phyloP scores from a whole-genome alignment of 2,113 vertebrate genomes.

The Pantherophis guttatus region DNA sequence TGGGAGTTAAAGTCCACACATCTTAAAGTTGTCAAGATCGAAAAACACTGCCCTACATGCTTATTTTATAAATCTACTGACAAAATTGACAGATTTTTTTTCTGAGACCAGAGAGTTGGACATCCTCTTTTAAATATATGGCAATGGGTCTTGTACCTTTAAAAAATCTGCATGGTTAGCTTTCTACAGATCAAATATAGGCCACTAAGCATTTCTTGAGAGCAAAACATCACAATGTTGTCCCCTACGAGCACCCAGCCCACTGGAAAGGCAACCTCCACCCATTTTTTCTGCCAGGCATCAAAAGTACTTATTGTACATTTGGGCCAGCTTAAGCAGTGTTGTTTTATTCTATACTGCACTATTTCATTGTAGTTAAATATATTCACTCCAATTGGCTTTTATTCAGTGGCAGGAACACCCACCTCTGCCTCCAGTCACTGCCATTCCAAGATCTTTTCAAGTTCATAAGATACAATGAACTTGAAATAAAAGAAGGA shows the following conservation, averaged over 20 bases:
- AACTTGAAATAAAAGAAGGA: not conserved
- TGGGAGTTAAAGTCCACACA: not conserved
- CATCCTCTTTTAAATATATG: not conserved
- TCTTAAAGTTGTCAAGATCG: not conserved
- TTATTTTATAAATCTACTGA: not conserved
- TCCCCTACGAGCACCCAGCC: not conserved
- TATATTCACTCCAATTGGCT: not conserved
- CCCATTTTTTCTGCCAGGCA: not conserved
- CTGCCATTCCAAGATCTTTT: not conserved
- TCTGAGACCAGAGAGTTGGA: not conserved
- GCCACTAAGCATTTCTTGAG: not conserved
- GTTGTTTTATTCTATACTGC: not conserved
- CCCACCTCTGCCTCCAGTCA: not conserved
- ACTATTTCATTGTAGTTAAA: not conserved
- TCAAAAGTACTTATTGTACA: not conserved
- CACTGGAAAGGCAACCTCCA: not conserved
- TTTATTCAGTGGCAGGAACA: not conserved
- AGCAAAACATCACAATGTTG: not conserved
- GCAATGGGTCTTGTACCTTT: not conserved
- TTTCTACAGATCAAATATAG: not conserved
- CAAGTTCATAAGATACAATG: not conserved
- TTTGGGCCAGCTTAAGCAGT: not conserved
- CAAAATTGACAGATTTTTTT: not conserved
- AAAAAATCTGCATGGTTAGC: not conserved
- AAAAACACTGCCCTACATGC: not conserved